A percentile compares a stretch with the other conserved stretches of the same genome.
Evolutionary conservation across 1,140 invertebrate genomes (phyloP).

Genomic region (Ericerus pela): DNA sequence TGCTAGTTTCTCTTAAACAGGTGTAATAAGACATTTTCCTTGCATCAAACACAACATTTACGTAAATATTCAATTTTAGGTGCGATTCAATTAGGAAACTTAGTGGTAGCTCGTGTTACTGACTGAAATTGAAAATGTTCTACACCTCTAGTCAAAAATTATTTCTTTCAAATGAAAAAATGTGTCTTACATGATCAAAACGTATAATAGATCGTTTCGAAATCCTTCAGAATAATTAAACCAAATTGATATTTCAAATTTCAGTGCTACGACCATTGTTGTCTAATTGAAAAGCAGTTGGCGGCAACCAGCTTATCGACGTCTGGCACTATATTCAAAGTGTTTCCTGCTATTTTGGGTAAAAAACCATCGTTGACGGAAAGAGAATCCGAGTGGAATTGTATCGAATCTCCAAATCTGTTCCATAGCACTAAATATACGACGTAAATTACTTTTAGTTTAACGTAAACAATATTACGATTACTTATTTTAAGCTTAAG

Average conservation of each 20-base stretch:
- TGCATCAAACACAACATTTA: too few relatives aligned
- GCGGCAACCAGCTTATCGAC: constrained; percentile 13
- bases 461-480: neutral
- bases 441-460: neutral
- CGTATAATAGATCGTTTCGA: too few relatives aligned
- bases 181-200: neutral
- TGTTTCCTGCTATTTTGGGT: constrained; percentile 22
- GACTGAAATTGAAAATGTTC: too few relatives aligned
- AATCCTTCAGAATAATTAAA: too few relatives aligned
- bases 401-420: constrained; percentile 2
- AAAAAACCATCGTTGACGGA: constrained; percentile 17
- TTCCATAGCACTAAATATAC: constrained; percentile 8
- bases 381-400: constrained; percentile 3
- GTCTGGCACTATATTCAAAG: constrained; percentile 14
- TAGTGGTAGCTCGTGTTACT: too few relatives aligned
- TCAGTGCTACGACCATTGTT: constrained; percentile 22
- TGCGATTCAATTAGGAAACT: too few relatives aligned
- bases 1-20: too few relatives aligned
- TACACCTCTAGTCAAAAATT: too few relatives aligned
- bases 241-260: too few relatives aligned
- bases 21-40: too few relatives aligned
- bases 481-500: neutral
- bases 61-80: too few relatives aligned
- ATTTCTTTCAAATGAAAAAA: constrained; percentile 11
- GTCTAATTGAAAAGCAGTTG: constrained; percentile 20